These are phyloP conservation scores for Anabas testudineus DNA, from an alignment of 2,797 vertebrate genomes.

Conservation along the genomic window DNA sequence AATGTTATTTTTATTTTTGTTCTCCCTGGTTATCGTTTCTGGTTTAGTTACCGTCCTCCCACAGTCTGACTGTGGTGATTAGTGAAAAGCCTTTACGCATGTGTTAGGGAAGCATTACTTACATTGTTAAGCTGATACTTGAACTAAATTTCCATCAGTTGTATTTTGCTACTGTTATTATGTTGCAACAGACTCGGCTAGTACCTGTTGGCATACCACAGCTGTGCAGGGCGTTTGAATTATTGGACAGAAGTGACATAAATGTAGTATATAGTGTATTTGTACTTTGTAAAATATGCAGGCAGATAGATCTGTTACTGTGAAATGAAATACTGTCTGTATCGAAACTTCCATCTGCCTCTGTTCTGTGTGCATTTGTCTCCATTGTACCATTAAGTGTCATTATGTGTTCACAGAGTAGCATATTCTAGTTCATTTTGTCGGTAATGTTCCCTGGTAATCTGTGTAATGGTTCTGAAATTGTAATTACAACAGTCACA, in stretches of 20 bases:
- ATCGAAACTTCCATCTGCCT: neutral
- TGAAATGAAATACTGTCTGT: neutral
- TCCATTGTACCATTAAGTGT: conserved; percentile 12
- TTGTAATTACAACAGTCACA: neutral
- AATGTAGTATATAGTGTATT: too few relatives aligned
- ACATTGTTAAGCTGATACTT: neutral
- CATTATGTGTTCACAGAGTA: conserved; percentile 11
- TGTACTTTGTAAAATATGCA: neutral
- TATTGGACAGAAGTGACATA: too few relatives aligned
- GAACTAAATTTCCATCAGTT: neutral
- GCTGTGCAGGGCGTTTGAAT: too few relatives aligned
- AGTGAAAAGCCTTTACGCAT: conserved; percentile 25
- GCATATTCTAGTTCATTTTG: conserved; percentile 6
- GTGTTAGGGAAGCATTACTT: conserved; percentile 14
- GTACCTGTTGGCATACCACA: too few relatives aligned
- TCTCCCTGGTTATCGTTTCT: neutral
- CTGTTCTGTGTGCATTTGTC: neutral
- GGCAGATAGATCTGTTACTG: neutral
- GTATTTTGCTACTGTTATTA: too few relatives aligned
- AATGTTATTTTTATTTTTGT: conserved; percentile 15
- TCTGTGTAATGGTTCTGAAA: conserved; percentile 17
- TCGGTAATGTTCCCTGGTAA: conserved; percentile 10
- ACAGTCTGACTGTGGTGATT: conserved; percentile 6
- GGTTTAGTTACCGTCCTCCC: neutral
- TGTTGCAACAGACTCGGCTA: too few relatives aligned